phyloP scores from a whole-genome alignment of 2,888 invertebrate species.

The Drosophila yooni region DNA sequence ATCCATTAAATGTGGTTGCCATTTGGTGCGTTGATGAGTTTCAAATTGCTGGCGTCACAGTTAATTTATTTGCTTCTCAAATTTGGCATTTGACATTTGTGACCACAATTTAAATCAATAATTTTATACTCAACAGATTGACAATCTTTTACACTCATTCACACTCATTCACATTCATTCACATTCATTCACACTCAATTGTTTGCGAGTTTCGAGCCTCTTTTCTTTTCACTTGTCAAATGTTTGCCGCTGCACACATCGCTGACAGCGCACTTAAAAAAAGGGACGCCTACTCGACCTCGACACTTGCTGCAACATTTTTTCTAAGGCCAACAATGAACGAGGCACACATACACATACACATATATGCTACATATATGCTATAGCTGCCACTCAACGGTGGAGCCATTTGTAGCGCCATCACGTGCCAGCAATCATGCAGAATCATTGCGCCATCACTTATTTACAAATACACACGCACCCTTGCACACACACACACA shows the following conservation, averaged over 20 bases:
- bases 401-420: conserved; percentile 54
- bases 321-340: conserved; percentile 1
- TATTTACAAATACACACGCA: conserved; percentile 49
- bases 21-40: conserved; percentile 32
- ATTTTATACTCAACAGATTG: conserved; percentile 35
- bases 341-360: background rate
- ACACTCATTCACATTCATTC: conserved; percentile 30
- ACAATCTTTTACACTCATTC: conserved; percentile 32
- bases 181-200: conserved; percentile 24
- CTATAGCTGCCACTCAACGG: conserved; percentile 16
- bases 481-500: background rate
- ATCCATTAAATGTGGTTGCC: conserved; percentile 22
- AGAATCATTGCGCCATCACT: conserved; percentile 73
- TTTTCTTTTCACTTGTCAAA: conserved; percentile 9
- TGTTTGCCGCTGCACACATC: conserved; percentile 23
- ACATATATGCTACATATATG: background rate
- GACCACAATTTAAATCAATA: conserved; percentile 62
- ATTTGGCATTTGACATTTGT: conserved; percentile 42
- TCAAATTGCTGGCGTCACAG: conserved; percentile 40
- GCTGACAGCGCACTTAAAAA: conserved; percentile 26
- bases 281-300: conserved; percentile 19
- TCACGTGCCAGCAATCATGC: conserved; percentile 69
- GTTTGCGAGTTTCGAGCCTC: background rate
- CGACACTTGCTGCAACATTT: conserved; percentile 10
- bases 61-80: conserved; percentile 31